Evolutionary conservation across 1,140 invertebrate genomes (phyloP).

Genomic region (Zelostemma sp.): DNA sequence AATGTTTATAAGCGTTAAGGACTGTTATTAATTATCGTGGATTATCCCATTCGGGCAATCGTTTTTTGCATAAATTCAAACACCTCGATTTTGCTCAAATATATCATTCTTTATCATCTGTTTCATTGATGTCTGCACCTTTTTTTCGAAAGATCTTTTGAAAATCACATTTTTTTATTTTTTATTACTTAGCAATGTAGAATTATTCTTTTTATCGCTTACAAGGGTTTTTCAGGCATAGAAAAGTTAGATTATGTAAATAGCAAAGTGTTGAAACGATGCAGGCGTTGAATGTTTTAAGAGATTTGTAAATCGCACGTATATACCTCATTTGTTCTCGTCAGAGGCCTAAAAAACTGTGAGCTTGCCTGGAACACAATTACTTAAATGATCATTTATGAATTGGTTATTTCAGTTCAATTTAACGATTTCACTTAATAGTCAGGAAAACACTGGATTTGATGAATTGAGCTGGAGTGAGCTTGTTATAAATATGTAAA

Average conservation of each 20-base stretch:
- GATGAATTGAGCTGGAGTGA: background rate
- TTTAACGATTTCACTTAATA: background rate
- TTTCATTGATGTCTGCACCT: background rate
- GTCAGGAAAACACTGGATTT: background rate
- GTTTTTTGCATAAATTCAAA: slow-evolving; percentile 14
- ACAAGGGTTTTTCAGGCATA: too few relatives aligned
- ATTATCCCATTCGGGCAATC: slow-evolving; percentile 2
- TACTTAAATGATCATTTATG: background rate
- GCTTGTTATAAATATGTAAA: slow-evolving; percentile 6
- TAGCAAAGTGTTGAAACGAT: background rate
- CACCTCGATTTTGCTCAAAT: slow-evolving; percentile 26
- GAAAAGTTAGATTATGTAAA: background rate
- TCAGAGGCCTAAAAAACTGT: background rate
- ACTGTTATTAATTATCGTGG: too few relatives aligned
- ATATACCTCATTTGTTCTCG: background rate
- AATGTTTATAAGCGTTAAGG: slow-evolving; percentile 8
- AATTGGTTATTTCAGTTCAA: background rate
- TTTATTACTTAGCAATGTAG: background rate
- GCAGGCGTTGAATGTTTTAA: background rate
- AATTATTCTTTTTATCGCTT: too few relatives aligned
- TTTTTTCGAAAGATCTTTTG: background rate
- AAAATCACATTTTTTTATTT: background rate
- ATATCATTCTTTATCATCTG: background rate
- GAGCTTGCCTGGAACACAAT: too few relatives aligned
- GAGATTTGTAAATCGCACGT: background rate